Evolutionary conservation across 2,888 invertebrate species (phyloP), one percentile per base, ranked within the genome.

Genomic region (Seira musarum): DNA sequence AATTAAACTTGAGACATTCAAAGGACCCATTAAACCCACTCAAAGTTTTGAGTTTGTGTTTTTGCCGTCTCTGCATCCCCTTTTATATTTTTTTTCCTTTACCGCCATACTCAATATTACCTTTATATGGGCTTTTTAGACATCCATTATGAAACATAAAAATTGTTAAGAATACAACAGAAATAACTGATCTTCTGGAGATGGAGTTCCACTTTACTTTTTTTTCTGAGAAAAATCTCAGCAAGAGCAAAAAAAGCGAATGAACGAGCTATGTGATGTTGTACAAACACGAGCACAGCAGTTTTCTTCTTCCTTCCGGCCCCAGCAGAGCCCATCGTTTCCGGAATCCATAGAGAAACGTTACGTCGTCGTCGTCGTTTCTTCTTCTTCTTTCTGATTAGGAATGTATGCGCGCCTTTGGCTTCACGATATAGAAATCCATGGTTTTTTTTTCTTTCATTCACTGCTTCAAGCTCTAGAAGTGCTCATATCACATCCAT

Each of bases 281-380:
- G 70, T 69, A 69, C 30, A 69, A 30, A 22, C 69, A 73, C 19
- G n/a, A 79, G 25, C 71, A 46, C 69, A 73, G 80, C 68, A 72
- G 73, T 66, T 72, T 53, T 67, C 68, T 70, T 74, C 80, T 80
- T 80, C 80, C 80, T 80, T 80, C 80, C 80, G 80, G 80, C 80
- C 72, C 74, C 80, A 70, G 70, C 80, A 80, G 74, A 74, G 69
- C 80, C 80, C 70, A 80, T 73, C 80, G 74, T 80, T 80, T 80
- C 80, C 80, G 80, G 80, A 73, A 80, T 74, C 80, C 74, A 80
- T 80, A 80, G 66, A 79, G 70, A 66, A 77, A 77, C 72, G 30
- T 30, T 30, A 30, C 3, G 30, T 2, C 30, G 30, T 30, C 72
- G 35, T 35, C 64, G 24, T 40, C 22, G 6, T 69, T 0, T 35